phyloP scores from a whole-genome alignment of 2,888 invertebrate genomes.

The Charanyca ferruginea region DNA sequence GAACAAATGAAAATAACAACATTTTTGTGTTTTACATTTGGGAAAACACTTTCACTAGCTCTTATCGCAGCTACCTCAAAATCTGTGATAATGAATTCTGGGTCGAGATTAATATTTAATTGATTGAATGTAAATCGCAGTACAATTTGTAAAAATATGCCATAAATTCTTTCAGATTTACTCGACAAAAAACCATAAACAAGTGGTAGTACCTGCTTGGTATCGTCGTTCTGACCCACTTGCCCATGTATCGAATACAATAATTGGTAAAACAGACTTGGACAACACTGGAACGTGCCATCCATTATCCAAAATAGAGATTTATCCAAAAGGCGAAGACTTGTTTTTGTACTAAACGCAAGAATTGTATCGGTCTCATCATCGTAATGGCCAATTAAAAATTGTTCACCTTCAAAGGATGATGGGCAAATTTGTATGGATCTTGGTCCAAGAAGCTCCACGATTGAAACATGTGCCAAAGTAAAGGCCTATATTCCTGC shows the following conservation, averaged over 20 bases:
- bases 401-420: slow-evolving; percentile 29
- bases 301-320: slow-evolving; percentile 29
- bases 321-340: slow-evolving; percentile 27
- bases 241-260: slow-evolving; percentile 29
- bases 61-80: slow-evolving; percentile 29
- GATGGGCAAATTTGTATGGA: too few species aligned
- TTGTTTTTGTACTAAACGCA: slow-evolving; percentile 29
- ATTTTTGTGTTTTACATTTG: slow-evolving; percentile 18
- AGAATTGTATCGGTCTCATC: slow-evolving; percentile 23
- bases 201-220: slow-evolving; percentile 3
- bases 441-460: too few species aligned
- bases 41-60: slow-evolving; percentile 17
- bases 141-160: too few species aligned
- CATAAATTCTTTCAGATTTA: too few species aligned
- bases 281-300: slow-evolving; percentile 29
- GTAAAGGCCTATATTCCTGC: too few species aligned
- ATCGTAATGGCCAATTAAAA: slow-evolving; percentile 24
- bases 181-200: slow-evolving; percentile 8
- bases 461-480: too few species aligned
- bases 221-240: slow-evolving; percentile 11
- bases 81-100: slow-evolving; percentile 27
- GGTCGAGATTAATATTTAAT: slow-evolving; percentile 20
- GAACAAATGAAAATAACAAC: too few species aligned
- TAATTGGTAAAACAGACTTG: slow-evolving; percentile 23
- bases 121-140: slow-evolving; percentile 17